phyloP scores from a whole-genome alignment of 2,113 vertebrate species.

The Physeter macrocephalus region DNA sequence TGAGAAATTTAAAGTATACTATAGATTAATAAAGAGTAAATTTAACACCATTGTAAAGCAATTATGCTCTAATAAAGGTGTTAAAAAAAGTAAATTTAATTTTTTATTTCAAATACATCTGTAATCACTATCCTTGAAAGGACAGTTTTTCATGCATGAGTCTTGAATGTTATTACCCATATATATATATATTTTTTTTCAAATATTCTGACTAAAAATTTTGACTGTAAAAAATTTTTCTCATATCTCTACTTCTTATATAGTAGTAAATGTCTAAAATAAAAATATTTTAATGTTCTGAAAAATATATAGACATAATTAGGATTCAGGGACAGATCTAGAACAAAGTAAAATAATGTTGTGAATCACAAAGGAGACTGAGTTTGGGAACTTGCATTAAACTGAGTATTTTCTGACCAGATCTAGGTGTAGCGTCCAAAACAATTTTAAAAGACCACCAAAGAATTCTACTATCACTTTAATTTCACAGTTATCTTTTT shows the following conservation, averaged over 20 bases:
- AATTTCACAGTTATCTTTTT: neutral
- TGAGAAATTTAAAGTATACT: neutral
- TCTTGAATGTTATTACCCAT: neutral
- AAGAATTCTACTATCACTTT: neutral
- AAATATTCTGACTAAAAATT: neutral
- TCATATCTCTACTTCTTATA: neutral
- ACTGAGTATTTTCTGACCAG: neutral
- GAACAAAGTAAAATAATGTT: neutral
- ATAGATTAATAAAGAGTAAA: neutral
- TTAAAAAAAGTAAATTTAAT: neutral
- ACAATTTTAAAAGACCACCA: neutral
- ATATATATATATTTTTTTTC: neutral
- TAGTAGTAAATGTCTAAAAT: neutral
- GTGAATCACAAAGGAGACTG: neutral
- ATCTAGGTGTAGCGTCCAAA: neutral
- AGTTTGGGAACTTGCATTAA: neutral
- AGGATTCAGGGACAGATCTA: neutral
- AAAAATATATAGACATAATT: neutral
- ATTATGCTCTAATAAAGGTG: too few relatives aligned
- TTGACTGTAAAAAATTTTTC: neutral
- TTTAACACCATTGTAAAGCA: neutral
- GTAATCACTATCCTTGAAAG: neutral
- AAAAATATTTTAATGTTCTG: neutral
- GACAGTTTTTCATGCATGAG: neutral
- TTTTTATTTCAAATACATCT: neutral